Evolutionary conservation across 2,797 vertebrate genomes (phyloP), one percentile per base, ranked within the genome.

Genomic region (Salmo trutta): DNA sequence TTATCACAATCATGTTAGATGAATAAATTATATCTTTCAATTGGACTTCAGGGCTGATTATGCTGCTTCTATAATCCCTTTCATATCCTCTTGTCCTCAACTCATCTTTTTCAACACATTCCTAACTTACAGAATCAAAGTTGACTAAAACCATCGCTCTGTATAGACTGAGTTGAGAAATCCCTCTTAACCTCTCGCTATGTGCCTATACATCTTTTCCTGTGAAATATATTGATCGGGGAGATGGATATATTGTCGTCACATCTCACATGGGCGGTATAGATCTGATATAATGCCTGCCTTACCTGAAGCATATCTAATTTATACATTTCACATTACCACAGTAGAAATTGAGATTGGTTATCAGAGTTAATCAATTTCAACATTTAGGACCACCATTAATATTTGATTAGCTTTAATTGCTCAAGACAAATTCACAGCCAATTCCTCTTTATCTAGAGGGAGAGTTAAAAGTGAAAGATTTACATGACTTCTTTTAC

Each of bases 331-430:
- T 59, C 56, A 12, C 56, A 59, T n/a, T 59, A 59, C 8, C 7
- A 59, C 56, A 19, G 7, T 59, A n/a, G 56, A 6, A 59, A 19
- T 59, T 5, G 6, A 59, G 56, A 59, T 56, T 56, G 54, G 54
- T 59, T 19, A 76, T 64, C 68, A 62, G 36, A 36, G 21, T 69
- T 64, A 24, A 51, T n/a, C 62, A 21, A 62, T 77, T 71, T 52
- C 53, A 62, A 51, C n/a, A 77, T 62, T 77, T 54, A 72, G 68
- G 36, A 65, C 29, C 31, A 3, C 54, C 15, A 19, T 77, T 4
- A 71, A 77, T 65, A 65, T 47, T 77, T 72, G 41, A 72, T 71
- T 33, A 71, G 69, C 5, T 12, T 51, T 72, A 64, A 77, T 77
- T 77, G 56, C 69, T 47, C 24, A 36, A 52, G 8, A 21, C 53